These are phyloP conservation scores for Leptinotarsa haldemani DNA, from an alignment of 2,888 invertebrate genomes.

Conservation along the genomic window DNA sequence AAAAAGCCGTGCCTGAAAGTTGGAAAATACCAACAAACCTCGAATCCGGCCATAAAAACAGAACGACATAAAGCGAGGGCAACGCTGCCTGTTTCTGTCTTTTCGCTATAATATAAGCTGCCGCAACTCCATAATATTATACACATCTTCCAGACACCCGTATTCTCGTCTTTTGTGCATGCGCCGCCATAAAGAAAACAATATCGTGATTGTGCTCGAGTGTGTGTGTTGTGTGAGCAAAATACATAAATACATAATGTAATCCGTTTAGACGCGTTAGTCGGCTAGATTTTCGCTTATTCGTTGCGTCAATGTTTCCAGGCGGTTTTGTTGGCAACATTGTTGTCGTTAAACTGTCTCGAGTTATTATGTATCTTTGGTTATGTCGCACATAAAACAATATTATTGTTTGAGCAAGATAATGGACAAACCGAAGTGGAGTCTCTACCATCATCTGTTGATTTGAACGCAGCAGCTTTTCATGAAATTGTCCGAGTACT, in stretches of 20 bases:
- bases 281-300: conserved; percentile 16
- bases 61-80: not conserved
- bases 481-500: too few species aligned
- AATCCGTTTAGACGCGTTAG: conserved; percentile 10
- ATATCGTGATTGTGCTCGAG: conserved; percentile 9
- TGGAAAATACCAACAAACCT: not conserved
- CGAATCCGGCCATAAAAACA: not conserved
- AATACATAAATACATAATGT: conserved; percentile 26
- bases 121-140: not conserved
- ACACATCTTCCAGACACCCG: conserved; percentile 3
- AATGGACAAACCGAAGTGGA: too few species aligned
- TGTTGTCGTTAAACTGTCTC: not conserved
- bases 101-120: not conserved
- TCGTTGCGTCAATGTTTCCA: conserved; percentile 28
- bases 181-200: conserved; percentile 6
- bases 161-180: not conserved
- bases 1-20: not conserved
- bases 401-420: too few species aligned
- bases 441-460: too few species aligned
- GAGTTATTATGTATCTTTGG: not conserved
- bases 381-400: not conserved
- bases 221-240: conserved; percentile 5
- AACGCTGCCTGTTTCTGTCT: not conserved
- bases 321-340: not conserved
- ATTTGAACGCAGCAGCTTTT: too few species aligned